Evolutionary conservation across 2,113 vertebrate genomes (phyloP).

Genomic region (Phalacrocorax carbo): DNA sequence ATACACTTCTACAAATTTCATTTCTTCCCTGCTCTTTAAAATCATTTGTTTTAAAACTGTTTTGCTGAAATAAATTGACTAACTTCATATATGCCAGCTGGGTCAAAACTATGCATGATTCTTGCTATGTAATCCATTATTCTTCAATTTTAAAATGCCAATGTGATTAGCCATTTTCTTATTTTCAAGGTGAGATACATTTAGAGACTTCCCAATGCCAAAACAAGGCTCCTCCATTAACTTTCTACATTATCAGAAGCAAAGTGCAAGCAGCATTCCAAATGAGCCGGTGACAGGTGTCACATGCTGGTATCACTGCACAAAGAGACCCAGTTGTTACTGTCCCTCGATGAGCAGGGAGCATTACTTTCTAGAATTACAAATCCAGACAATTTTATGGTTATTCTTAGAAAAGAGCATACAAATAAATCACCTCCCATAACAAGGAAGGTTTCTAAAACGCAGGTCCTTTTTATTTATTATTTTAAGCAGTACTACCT

Average conservation of each 20-base stretch:
- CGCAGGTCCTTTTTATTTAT: background rate
- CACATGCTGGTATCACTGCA: background rate
- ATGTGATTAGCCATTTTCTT: background rate
- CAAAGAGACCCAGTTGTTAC: constrained; percentile 11
- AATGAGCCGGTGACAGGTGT: background rate
- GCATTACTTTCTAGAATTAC: constrained; percentile 11
- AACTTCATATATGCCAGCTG: background rate
- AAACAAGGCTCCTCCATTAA: constrained; percentile 7
- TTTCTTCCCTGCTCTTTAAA: background rate
- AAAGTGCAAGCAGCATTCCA: background rate
- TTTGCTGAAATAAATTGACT: background rate
- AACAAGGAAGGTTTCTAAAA: background rate
- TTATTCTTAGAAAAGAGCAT: background rate
- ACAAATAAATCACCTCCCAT: background rate
- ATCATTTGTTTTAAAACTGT: background rate
- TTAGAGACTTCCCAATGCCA: background rate
- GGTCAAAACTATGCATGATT: background rate
- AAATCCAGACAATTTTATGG: background rate
- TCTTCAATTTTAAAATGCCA: background rate
- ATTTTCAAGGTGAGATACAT: background rate
- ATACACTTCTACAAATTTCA: background rate
- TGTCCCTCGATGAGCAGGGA: background rate
- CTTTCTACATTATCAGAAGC: background rate
- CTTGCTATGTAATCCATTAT: background rate
- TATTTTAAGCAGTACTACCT: background rate